These are phyloP conservation scores for Turdus rufiventris DNA, from an alignment of 2,113 vertebrate genomes.

Conservation along the genomic window DNA sequence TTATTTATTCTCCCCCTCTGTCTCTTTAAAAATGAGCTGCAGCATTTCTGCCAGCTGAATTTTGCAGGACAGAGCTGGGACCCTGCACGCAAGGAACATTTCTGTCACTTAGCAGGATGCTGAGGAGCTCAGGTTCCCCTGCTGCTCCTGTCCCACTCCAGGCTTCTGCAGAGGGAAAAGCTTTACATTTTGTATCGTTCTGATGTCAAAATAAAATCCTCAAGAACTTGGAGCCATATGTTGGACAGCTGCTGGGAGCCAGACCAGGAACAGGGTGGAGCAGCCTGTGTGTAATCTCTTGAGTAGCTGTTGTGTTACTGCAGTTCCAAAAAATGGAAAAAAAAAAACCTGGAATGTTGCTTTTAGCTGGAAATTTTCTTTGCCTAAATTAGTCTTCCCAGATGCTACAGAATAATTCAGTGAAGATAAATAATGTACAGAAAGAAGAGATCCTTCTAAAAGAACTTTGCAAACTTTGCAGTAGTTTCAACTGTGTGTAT, in stretches of 20 bases:
- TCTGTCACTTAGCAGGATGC: neutral
- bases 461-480: neutral
- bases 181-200: neutral
- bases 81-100: neutral
- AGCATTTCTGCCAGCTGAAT: neutral
- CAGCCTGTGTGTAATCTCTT: neutral
- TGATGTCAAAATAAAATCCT: conserved; percentile 5
- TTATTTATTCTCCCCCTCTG: neutral
- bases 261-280: neutral
- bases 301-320: neutral
- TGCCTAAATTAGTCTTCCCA: conserved; percentile 14
- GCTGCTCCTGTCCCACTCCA: neutral
- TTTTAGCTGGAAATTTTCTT: conserved; percentile 37
- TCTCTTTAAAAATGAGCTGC: neutral
- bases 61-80: neutral
- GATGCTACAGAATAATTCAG: conserved; percentile 8
- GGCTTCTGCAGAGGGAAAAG: neutral
- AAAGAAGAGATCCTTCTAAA: neutral
- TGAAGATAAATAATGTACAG: conserved; percentile 11
- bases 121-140: neutral
- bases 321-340: neutral
- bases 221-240: neutral
- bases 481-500: neutral
- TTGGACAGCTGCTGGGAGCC: conserved; percentile 12
- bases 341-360: neutral